A percentile compares a stretch with the other conserved stretches of the same genome.
Conservation (phyloP, 2,888 invertebrate genomes). For the Cecidostiba fungosa region DNA sequence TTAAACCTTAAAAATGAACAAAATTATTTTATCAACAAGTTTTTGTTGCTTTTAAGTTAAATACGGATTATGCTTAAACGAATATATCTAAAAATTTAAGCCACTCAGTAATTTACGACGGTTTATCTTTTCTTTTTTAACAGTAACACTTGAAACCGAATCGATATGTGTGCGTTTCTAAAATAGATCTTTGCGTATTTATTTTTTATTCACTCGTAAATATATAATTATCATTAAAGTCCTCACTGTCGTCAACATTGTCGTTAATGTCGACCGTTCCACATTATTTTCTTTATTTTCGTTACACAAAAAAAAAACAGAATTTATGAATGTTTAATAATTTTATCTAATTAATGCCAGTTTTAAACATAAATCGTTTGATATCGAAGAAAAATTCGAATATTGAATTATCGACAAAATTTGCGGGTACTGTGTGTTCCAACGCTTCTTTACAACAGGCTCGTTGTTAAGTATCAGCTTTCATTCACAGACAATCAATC, state of each 20-base stretch:
- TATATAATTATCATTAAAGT: slow-evolving; percentile 45
- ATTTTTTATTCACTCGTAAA: slow-evolving; percentile 49
- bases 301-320: slow-evolving; percentile 42
- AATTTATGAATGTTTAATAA: slow-evolving; percentile 38
- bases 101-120: slow-evolving; percentile 49
- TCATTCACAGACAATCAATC: slow-evolving; percentile 57
- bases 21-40: slow-evolving; percentile 48
- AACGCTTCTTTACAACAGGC: slow-evolving; percentile 55
- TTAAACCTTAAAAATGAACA: slow-evolving; percentile 40
- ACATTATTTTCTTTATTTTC: slow-evolving; percentile 47
- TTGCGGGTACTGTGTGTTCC: slow-evolving; percentile 42
- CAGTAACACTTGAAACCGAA: slow-evolving; percentile 67
- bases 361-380: slow-evolving; percentile 53
- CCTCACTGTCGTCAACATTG: slow-evolving; percentile 26
- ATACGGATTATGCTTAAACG: slow-evolving; percentile 47
- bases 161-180: slow-evolving; percentile 68
- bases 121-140: slow-evolving; percentile 50
- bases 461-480: slow-evolving; percentile 51
- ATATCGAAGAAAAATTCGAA: slow-evolving; percentile 47
- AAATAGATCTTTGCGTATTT: slow-evolving; percentile 63
- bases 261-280: slow-evolving; percentile 38
- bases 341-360: slow-evolving; percentile 44
- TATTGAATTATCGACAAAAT: slow-evolving; percentile 58
- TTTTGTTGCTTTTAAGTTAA: slow-evolving; percentile 28
- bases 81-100: slow-evolving; percentile 52